A percentile compares a stretch with the other conserved stretches of the same genome.
phyloP scores from a whole-genome alignment of 2,888 invertebrate genomes.

The Onthophagus sagittarius region DNA sequence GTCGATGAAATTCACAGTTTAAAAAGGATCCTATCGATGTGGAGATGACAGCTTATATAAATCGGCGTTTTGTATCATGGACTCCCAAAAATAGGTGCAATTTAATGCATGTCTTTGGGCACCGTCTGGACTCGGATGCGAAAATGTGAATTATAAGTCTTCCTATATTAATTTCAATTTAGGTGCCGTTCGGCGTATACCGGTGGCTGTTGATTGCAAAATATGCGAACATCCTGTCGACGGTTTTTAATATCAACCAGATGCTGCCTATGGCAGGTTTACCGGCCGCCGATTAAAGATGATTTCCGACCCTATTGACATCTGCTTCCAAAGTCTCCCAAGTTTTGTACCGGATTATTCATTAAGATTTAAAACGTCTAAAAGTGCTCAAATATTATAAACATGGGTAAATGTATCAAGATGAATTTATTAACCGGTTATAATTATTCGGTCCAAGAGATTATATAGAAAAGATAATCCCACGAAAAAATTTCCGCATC shows the following conservation, averaged over 20 bases:
- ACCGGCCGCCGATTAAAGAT: not conserved
- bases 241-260: constrained; percentile 11
- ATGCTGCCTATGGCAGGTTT: constrained; percentile 3
- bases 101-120: not conserved
- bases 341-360: not conserved
- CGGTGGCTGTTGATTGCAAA: constrained; percentile 9
- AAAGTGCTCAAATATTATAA: too few relatives aligned
- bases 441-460: not conserved
- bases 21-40: not conserved
- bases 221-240: constrained; percentile 11
- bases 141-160: constrained; percentile 9
- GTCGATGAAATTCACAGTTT: not conserved
- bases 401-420: not conserved
- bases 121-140: not conserved
- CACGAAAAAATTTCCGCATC: not conserved
- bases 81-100: not conserved
- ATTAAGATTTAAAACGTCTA: not conserved
- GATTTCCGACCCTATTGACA: constrained; percentile 2
- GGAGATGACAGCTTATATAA: not conserved
- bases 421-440: not conserved
- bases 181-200: constrained; percentile 6
- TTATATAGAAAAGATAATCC: not conserved
- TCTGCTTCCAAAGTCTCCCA: not conserved
- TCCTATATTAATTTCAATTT: constrained; percentile 13
- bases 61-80: not conserved